Conservation (phyloP, 1,140 invertebrate genomes). For the Heliconius hewitsoni region DNA sequence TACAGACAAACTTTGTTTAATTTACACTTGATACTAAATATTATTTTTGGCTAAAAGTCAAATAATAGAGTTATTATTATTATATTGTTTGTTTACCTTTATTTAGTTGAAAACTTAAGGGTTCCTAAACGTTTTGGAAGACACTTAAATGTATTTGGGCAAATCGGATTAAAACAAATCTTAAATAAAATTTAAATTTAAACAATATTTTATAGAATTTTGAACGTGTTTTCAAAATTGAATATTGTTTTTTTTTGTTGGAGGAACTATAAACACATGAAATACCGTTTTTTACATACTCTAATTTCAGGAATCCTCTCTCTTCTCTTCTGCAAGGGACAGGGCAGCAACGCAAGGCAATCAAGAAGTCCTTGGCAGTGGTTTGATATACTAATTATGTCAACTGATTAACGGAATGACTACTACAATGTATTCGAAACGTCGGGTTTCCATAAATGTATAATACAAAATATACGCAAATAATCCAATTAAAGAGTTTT, state of each 20-base stretch:
- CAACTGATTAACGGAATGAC: no score
- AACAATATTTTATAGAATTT: neutral
- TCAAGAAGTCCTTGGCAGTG: no score
- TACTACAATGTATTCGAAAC: no score
- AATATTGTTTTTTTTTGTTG: neutral
- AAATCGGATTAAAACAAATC: neutral
- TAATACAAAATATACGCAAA: no score
- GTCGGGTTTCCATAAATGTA: no score
- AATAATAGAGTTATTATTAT: neutral
- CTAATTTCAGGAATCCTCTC: no score
- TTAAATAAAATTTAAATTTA: neutral
- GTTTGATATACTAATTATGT: no score
- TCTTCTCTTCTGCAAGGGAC: no score
- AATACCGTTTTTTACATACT: no score
- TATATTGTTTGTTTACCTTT: constrained; percentile 17
- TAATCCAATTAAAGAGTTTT: no score
- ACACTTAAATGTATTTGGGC: neutral
- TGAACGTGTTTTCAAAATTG: neutral
- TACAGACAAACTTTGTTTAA: neutral
- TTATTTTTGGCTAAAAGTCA: neutral
- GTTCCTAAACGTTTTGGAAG: constrained; percentile 5
- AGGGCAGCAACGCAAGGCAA: no score
- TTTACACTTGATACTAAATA: neutral
- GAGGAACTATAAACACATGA: no score
- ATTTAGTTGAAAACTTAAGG: constrained; percentile 20